Conservation (phyloP, 2,113 vertebrate genomes). For the Cercopithecus mona region DNA sequence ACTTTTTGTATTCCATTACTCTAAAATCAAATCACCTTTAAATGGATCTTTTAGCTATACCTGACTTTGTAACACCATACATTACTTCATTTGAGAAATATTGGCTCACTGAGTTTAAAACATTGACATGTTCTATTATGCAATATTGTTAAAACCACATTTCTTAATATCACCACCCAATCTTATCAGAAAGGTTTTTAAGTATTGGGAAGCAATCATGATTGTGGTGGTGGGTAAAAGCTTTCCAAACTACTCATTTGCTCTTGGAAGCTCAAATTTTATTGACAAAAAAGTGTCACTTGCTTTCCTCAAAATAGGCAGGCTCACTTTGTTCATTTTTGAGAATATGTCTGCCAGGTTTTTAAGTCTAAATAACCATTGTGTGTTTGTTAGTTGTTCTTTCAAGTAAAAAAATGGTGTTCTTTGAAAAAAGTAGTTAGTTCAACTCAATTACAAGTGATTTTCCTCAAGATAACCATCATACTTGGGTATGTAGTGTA, state of each 20-base stretch:
- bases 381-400: neutral
- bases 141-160: conserved; percentile 20
- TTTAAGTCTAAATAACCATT: neutral
- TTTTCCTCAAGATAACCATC: neutral
- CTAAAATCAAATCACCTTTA: neutral
- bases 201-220: neutral
- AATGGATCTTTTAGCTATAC: neutral
- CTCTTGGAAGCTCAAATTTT: conserved; percentile 55
- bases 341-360: neutral
- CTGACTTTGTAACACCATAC: conserved; percentile 6
- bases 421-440: neutral
- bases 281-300: neutral
- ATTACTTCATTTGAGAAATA: conserved; percentile 3
- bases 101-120: conserved; percentile 19
- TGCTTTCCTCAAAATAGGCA: conserved; percentile 30
- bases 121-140: neutral
- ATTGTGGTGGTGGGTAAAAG: neutral
- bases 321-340: conserved; percentile 28
- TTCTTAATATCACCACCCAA: conserved; percentile 23
- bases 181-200: conserved; percentile 42
- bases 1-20: conserved; percentile 13
- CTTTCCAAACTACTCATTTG: conserved; percentile 42
- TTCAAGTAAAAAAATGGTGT: conserved; percentile 46
- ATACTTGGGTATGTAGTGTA: neutral
- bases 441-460: neutral